Conservation (phyloP, 2,797 vertebrate genomes). For the Phrynocephalus guinanensis region DNA sequence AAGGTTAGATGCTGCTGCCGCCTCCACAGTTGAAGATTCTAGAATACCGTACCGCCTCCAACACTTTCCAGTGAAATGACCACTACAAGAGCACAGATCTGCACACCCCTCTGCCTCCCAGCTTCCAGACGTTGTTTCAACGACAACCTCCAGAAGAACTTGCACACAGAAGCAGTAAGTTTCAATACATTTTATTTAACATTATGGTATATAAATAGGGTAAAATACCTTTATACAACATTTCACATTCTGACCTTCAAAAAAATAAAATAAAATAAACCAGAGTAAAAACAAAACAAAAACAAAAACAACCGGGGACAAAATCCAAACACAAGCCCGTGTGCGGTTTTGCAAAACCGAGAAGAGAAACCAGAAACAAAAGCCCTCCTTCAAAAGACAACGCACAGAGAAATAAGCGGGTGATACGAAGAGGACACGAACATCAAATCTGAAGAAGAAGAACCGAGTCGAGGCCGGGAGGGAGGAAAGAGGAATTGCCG, state of each 20-base stretch:
- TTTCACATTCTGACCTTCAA: slow-evolving; percentile 70
- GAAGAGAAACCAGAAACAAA: background rate
- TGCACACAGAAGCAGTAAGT: slow-evolving; percentile 9
- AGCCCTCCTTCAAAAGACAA: slow-evolving; percentile 20
- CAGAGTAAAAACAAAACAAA: background rate
- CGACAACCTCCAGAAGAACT: background rate
- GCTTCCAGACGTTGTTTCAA: background rate
- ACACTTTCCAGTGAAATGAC: too few relatives aligned
- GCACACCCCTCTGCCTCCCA: background rate
- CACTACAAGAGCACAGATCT: background rate
- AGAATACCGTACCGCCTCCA: too few relatives aligned
- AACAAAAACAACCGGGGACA: background rate
- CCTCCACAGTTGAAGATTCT: too few relatives aligned
- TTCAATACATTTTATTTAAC: slow-evolving; percentile 68
- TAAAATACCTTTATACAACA: slow-evolving; percentile 74
- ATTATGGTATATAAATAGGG: slow-evolving; percentile 73
- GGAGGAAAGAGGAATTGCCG: background rate
- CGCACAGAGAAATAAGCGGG: slow-evolving; percentile 64
- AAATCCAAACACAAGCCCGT: slow-evolving; percentile 48
- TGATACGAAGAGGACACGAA: slow-evolving; percentile 5
- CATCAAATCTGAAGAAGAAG: slow-evolving; percentile 4
- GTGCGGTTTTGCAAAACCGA: background rate
- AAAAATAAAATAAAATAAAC: background rate
- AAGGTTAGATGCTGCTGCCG: too few relatives aligned
- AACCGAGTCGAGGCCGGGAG: background rate